Conservation (phyloP, 2,113 vertebrate genomes). For the Xiphias gladius region DNA sequence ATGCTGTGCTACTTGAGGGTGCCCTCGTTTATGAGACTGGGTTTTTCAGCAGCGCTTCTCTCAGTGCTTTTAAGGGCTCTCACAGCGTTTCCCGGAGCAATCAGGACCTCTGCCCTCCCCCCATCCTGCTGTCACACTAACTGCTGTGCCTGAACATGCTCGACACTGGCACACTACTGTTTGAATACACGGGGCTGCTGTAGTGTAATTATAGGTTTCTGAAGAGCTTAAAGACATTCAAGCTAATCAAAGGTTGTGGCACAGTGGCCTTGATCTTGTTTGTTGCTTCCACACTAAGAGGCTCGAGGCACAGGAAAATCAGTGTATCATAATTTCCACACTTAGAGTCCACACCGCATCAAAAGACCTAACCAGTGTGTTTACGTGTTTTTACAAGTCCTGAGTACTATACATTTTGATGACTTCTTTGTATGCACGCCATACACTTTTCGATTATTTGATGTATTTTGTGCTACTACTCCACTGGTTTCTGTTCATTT, state of each 20-base stretch:
- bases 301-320: not conserved
- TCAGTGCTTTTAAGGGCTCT: conserved; percentile 54
- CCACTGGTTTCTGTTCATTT: not conserved
- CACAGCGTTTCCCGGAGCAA: conserved; percentile 59
- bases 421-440: not conserved
- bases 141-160: conserved; percentile 44
- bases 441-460: not conserved
- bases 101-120: conserved; percentile 49
- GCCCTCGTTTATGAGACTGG: conserved; percentile 63
- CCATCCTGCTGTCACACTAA: conserved; percentile 41
- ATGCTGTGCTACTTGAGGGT: conserved; percentile 70
- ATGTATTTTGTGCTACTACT: not conserved
- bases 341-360: not conserved
- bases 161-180: conserved; percentile 11
- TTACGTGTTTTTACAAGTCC: too few relatives aligned
- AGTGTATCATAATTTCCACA: not conserved
- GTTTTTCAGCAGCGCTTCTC: conserved; percentile 56
- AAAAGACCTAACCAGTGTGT: not conserved
- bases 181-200: conserved; percentile 31
- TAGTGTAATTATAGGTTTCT: conserved; percentile 52
- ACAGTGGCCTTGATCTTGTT: conserved; percentile 36
- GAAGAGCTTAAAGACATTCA: conserved; percentile 49
- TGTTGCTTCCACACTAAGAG: conserved; percentile 35
- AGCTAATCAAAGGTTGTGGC: conserved; percentile 57
- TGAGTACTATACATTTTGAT: not conserved